Evolutionary conservation across 2,113 vertebrate genomes (phyloP).

Genomic region (Gymnorhina tibicen): DNA sequence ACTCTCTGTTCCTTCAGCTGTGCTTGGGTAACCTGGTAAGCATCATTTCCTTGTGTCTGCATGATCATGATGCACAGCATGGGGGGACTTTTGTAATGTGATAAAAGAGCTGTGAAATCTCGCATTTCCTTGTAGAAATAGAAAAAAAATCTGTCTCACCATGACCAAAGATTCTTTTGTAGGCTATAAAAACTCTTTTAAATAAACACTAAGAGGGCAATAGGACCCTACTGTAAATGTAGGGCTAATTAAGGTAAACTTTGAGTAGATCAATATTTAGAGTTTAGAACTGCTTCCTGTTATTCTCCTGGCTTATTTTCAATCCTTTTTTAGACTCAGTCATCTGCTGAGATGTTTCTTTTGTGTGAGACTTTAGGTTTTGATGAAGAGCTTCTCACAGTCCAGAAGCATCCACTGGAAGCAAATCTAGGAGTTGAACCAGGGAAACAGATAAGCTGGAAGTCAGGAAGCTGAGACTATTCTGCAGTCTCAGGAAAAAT

Average conservation of each 20-base stretch:
- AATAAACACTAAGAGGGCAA: neutral
- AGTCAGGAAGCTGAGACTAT: neutral
- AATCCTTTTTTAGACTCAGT: neutral
- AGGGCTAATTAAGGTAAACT: neutral
- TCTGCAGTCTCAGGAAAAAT: neutral
- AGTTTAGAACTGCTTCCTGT: conserved; percentile 37
- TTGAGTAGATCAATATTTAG: neutral
- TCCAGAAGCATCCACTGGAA: neutral
- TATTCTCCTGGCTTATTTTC: conserved; percentile 11
- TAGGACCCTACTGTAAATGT: neutral
- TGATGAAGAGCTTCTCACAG: neutral
- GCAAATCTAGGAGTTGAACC: neutral
- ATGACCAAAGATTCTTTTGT: neutral
- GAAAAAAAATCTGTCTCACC: neutral
- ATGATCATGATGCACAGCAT: neutral
- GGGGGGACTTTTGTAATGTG: neutral
- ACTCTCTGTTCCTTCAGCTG: conserved; percentile 8
- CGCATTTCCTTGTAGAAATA: neutral
- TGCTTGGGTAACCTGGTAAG: conserved; percentile 40
- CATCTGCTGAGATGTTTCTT: conserved; percentile 6
- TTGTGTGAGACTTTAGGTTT: neutral
- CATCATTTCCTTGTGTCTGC: conserved; percentile 23
- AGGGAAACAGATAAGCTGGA: neutral
- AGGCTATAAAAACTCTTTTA: neutral
- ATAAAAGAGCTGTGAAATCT: conserved; percentile 22